phyloP scores from a whole-genome alignment of 2,888 invertebrate species.

The Rhagium mordax region DNA sequence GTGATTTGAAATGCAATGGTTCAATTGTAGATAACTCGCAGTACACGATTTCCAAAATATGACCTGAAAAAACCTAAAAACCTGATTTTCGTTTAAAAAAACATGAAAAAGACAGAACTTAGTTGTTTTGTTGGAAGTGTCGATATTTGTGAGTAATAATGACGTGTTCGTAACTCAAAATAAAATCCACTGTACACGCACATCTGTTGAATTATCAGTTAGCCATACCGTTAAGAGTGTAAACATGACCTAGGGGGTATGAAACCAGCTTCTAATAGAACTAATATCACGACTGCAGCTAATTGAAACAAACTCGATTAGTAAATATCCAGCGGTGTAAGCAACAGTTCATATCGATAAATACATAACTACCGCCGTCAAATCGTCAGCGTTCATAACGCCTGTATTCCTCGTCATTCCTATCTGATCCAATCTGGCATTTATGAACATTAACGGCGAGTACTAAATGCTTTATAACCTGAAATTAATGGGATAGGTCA shows the following conservation, averaged over 20 bases:
- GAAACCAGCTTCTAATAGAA: not conserved
- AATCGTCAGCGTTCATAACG: conserved; percentile 36
- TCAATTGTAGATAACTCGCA: no score
- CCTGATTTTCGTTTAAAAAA: no score
- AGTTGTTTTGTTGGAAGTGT: not conserved
- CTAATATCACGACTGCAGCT: conserved; percentile 11
- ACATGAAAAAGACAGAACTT: no score
- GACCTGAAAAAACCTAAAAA: no score
- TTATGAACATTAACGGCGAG: conserved; percentile 51
- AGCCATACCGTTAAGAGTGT: not conserved
- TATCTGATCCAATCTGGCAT: conserved; percentile 48
- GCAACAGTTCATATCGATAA: conserved; percentile 36
- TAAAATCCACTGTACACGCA: not conserved
- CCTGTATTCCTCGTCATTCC: conserved; percentile 38
- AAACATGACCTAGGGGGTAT: not conserved
- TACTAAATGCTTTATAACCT: conserved; percentile 56
- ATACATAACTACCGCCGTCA: conserved; percentile 29
- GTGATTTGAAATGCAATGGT: no score
- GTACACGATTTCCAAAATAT: no score
- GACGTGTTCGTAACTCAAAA: not conserved
- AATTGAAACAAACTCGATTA: conserved; percentile 38
- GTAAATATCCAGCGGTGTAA: conserved; percentile 30
- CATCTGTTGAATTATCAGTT: not conserved
- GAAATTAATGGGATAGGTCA: conserved; percentile 58
- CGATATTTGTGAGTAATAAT: conserved; percentile 1